Evolutionary conservation across 2,888 invertebrate genomes (phyloP).

Genomic region (Leucania comma): DNA sequence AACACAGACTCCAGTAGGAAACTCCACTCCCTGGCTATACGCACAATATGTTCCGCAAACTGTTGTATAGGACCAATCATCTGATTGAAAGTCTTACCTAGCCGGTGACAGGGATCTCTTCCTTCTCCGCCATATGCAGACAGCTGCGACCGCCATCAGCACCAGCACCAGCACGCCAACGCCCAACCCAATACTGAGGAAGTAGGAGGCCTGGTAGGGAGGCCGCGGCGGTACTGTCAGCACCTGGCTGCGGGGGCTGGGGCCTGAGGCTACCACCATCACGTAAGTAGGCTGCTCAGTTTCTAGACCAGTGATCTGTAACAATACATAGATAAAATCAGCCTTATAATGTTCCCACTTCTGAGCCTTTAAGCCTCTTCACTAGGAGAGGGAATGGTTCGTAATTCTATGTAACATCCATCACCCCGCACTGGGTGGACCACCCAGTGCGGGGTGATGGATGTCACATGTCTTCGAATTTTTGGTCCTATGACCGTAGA

Average conservation of each 20-base stretch:
- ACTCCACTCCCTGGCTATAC: no score
- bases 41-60: neutral
- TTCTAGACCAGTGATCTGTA: conserved; percentile 77
- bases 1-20: no score
- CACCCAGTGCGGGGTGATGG: no score
- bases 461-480: no score
- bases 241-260: conserved; percentile 70
- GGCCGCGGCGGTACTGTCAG: conserved; percentile 77
- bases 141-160: conserved; percentile 80
- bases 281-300: conserved; percentile 77
- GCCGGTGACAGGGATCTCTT: conserved; percentile 74
- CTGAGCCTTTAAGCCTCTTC: no score
- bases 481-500: no score
- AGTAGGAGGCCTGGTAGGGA: conserved; percentile 60
- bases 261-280: conserved; percentile 76
- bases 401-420: no score
- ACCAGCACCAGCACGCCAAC: conserved; percentile 82
- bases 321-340: neutral
- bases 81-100: conserved; percentile 63
- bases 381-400: no score
- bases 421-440: no score
- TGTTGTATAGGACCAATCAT: neutral
- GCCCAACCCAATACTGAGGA: conserved; percentile 85
- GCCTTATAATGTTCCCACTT: no score
- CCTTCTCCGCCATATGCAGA: conserved; percentile 86